These are phyloP conservation scores for Apostichopus leukothele DNA, from an alignment of 53 echinoderm and acorn worm genomes.

Conservation along the genomic window DNA sequence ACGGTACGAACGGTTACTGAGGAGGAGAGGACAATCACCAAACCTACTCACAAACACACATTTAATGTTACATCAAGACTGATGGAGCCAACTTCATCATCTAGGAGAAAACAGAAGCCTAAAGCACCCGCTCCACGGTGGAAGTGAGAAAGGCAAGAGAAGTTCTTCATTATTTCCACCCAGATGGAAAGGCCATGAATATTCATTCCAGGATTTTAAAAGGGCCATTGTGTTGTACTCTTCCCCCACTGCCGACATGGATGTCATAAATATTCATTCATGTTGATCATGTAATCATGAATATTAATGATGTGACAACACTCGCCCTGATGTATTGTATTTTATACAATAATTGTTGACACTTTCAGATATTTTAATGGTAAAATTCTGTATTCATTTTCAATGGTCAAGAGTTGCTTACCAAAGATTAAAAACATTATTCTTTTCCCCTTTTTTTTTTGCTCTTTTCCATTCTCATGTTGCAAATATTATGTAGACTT, in stretches of 20 bases:
- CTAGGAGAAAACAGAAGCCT: background rate
- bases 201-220: conserved; percentile 4
- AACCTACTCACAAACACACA: conserved; percentile 59
- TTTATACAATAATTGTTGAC: background rate
- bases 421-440: background rate
- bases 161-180: too few species aligned
- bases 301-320: background rate
- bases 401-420: conserved; percentile 14
- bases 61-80: conserved; percentile 49
- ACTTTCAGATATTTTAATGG: background rate
- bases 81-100: conserved; percentile 54
- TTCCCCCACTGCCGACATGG: background rate
- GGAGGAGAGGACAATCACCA: conserved; percentile 82
- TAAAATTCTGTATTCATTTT: background rate
- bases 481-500: too few species aligned
- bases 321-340: background rate
- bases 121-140: background rate
- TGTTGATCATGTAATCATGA: background rate
- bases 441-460: background rate
- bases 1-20: conserved; percentile 83
- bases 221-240: background rate
- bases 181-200: background rate
- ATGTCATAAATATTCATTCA: background rate
- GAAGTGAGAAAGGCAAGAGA: background rate
- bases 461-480: background rate